Conservation (phyloP, 2,113 vertebrate genomes). For the Halichoerus grypus region DNA sequence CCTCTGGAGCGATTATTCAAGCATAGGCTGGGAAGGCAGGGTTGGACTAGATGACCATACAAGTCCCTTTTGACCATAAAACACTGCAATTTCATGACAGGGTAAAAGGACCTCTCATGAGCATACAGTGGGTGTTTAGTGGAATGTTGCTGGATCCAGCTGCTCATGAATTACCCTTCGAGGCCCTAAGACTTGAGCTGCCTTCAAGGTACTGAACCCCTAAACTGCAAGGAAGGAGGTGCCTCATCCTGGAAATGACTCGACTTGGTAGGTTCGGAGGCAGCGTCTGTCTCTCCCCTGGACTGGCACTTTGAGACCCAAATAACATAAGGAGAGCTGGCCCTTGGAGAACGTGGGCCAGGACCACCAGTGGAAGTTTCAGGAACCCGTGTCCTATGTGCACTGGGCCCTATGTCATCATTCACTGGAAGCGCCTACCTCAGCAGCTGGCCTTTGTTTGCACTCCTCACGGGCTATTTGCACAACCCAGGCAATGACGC, state of each 20-base stretch:
- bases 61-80: not conserved
- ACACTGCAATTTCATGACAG: accelerated
- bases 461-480: not conserved
- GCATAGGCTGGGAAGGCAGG: not conserved
- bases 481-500: not conserved
- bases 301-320: not conserved
- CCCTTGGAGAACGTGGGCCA: not conserved
- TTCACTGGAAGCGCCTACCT: not conserved
- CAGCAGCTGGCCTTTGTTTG: not conserved
- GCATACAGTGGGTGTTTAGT: not conserved
- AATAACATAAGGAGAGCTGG: not conserved
- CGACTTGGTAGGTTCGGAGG: not conserved
- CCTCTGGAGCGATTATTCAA: not conserved
- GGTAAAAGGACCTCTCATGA: not conserved
- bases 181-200: not conserved
- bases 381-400: not conserved
- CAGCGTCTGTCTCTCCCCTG: not conserved
- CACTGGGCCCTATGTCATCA: not conserved
- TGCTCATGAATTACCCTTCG: not conserved
- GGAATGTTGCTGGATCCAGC: not conserved
- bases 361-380: not conserved
- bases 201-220: not conserved
- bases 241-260: not conserved
- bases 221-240: not conserved
- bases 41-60: not conserved